Conservation (phyloP, 2,113 vertebrate species). For the Macquaria ambigua region DNA sequence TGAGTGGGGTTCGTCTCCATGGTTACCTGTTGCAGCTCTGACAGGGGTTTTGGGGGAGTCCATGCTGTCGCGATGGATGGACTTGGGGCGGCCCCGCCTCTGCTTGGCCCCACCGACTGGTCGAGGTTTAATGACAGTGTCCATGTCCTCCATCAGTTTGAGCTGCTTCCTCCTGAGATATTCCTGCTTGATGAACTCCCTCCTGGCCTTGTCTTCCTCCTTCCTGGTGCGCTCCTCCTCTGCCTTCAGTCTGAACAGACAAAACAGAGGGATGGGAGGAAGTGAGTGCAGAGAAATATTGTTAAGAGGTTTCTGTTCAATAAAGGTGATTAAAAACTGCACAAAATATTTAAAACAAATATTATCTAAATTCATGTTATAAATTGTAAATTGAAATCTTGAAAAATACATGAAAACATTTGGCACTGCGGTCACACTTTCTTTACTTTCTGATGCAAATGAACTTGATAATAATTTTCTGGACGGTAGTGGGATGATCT, state of each 20-base stretch:
- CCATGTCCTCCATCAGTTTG: conserved; percentile 98
- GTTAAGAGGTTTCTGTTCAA: not conserved
- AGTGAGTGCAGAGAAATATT: not conserved
- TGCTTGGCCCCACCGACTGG: conserved; percentile 84
- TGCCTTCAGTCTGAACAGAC: conserved; percentile 89
- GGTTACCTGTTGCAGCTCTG: conserved; percentile 94
- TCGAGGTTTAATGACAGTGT: conserved; percentile 91
- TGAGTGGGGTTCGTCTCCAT: not conserved
- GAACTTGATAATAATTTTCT: not conserved
- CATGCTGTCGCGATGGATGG: conserved; percentile 92
- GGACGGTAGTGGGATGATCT: not conserved
- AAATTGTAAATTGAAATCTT: not conserved
- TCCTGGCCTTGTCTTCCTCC: conserved; percentile 93
- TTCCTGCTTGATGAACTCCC: conserved; percentile 97
- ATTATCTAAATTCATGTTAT: not conserved
- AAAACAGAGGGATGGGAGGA: not conserved
- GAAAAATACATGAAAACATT: not conserved
- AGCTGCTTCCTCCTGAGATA: conserved; percentile 96
- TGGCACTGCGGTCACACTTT: not conserved
- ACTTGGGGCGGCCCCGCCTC: conserved; percentile 93
- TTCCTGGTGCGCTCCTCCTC: conserved; percentile 96
- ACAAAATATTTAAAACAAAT: not conserved
- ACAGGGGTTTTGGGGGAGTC: conserved; percentile 93
- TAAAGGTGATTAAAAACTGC: not conserved
- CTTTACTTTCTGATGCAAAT: not conserved